Evolutionary conservation across 2,888 invertebrate species (phyloP), one percentile per base, ranked within the genome.

Genomic region (Halocaridina rubra): DNA sequence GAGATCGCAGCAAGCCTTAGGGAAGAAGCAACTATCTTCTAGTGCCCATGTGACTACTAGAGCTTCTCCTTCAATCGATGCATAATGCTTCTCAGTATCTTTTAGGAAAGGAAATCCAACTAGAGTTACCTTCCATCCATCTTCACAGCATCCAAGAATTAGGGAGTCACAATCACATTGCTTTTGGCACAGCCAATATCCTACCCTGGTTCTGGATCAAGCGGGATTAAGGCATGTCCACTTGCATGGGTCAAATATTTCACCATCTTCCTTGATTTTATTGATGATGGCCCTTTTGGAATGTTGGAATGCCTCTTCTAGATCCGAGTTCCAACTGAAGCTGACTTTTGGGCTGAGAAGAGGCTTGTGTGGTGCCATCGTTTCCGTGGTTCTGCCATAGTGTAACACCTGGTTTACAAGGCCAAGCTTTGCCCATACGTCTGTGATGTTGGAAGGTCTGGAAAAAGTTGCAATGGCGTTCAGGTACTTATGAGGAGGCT

Each of bases 1-100:
- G 79, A 78, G 79, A 67, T 78, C 67, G n/a, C 33, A 22, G 57
- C 79, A 78, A 0, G 32, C 79, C 67, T 30, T 61, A n/a, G 79
- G 27, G 39, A 78, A 67, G 79, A 67, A 59, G 8, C 77, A 10
- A 33, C 27, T 32, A 3, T 78, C 22, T 64, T 78, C 64, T 7
- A 78, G 64, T 24, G 80, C 80, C 39, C 71, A 67, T 39, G 67
- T 67, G 10, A 39, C 71, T 80, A 13, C 13, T 39, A 39, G 39
- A 13, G 39, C 8, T 39, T 39, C 13, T 13, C n/a, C n/a, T n/a
- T n/a, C n/a, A n/a, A n/a, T n/a, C n/a, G n/a, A n/a, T n/a, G n/a
- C n/a, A n/a, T n/a, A n/a, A n/a, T n/a, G n/a, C 24, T 33, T 32
- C 16, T 79, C 79, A 3, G 67, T 27, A 19, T 67, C 39, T 19